phyloP scores from a whole-genome alignment of 2,113 vertebrate species.

The Xiphophorus maculatus region DNA sequence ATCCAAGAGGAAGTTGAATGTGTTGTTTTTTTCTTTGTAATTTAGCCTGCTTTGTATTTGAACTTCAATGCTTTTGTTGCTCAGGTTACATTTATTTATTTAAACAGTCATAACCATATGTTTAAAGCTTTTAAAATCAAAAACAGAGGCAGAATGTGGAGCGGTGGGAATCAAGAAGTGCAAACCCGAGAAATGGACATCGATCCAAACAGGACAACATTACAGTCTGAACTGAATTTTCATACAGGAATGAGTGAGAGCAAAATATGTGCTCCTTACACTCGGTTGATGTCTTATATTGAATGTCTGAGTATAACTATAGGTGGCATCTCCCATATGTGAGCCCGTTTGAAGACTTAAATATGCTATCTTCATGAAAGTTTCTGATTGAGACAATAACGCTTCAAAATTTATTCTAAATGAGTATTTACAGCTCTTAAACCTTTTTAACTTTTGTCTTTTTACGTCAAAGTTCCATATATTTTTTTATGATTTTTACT shows the following conservation, averaged over 20 bases:
- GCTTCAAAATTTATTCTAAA: slow-evolving; percentile 47
- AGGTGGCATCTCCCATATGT: slow-evolving; percentile 74
- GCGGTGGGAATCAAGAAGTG: slow-evolving; percentile 39
- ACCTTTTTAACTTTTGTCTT: background rate
- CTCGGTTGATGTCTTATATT: slow-evolving; percentile 38
- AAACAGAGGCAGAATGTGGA: slow-evolving; percentile 62
- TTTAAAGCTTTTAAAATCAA: slow-evolving; percentile 60
- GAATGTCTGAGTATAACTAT: slow-evolving; percentile 60
- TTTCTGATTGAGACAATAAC: slow-evolving; percentile 40
- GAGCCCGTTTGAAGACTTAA: slow-evolving; percentile 70
- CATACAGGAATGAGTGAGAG: slow-evolving; percentile 37
- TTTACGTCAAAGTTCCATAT: background rate
- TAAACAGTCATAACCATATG: slow-evolving; percentile 35
- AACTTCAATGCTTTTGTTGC: slow-evolving; percentile 10
- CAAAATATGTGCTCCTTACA: slow-evolving; percentile 38
- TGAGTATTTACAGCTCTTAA: background rate
- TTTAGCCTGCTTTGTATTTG: slow-evolving; percentile 28
- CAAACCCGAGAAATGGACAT: slow-evolving; percentile 28
- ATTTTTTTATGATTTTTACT: background rate
- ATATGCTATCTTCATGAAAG: slow-evolving; percentile 46
- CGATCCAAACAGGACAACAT: slow-evolving; percentile 40
- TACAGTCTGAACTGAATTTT: slow-evolving; percentile 29
- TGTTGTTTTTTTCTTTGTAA: background rate
- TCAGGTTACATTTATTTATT: slow-evolving; percentile 20
- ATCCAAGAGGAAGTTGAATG: background rate